These are phyloP conservation scores for Leuciscus idus DNA, from an alignment of 2,113 vertebrate species.

Conservation along the genomic window DNA sequence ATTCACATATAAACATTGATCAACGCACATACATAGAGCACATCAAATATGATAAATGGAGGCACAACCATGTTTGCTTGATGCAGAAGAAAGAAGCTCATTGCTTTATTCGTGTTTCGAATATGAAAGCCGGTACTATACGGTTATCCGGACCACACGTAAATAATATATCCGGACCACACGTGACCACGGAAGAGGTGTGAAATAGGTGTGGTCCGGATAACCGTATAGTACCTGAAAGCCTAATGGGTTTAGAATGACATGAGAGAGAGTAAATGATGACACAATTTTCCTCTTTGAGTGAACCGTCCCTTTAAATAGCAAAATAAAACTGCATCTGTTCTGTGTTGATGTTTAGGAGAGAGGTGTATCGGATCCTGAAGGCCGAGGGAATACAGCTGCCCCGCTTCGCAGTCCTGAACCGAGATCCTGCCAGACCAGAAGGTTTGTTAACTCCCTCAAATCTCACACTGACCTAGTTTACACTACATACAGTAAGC, in stretches of 20 bases:
- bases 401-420: constrained; percentile 87
- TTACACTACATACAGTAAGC: background rate
- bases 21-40: background rate
- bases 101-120: background rate
- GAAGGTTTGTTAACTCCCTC: constrained; percentile 75
- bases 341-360: constrained; percentile 66
- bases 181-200: no score
- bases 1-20: no score
- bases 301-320: background rate
- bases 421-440: constrained; percentile 87
- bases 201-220: no score
- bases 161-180: no score
- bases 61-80: no score
- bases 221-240: background rate
- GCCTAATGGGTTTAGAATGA: background rate
- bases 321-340: background rate
- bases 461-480: background rate
- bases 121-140: background rate
- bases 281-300: background rate
- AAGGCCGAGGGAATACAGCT: constrained; percentile 89
- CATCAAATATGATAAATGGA: background rate
- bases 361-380: constrained; percentile 88
- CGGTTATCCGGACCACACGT: no score
- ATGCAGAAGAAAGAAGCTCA: background rate
- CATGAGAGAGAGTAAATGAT: background rate